Conservation (phyloP, 2,797 vertebrate genomes). For the Oophaga sylvatica region DNA sequence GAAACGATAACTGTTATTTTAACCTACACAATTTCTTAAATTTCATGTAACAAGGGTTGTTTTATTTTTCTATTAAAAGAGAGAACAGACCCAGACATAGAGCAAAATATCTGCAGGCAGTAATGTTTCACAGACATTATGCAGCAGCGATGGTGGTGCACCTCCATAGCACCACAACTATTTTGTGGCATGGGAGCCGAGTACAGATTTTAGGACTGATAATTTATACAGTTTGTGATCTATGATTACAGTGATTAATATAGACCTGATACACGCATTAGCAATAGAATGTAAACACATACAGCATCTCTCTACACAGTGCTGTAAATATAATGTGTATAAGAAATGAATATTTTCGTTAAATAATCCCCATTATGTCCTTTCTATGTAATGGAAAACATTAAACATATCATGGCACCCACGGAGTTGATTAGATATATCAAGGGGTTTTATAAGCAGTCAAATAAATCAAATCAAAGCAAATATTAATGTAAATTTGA, state of each 20-base stretch:
- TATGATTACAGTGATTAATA: not conserved
- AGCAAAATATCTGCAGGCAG: slow-evolving; percentile 53
- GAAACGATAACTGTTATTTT: slow-evolving; percentile 57
- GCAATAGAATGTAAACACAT: not conserved
- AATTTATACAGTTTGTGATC: not conserved
- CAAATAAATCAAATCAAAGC: no score
- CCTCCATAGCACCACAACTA: slow-evolving; percentile 12
- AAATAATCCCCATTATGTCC: no score
- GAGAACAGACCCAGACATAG: slow-evolving; percentile 39
- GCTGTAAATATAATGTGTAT: no score
- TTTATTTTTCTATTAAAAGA: slow-evolving; percentile 56
- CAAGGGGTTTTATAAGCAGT: no score
- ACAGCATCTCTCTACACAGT: no score
- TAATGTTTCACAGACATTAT: slow-evolving; percentile 36
- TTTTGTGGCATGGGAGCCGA: not conserved
- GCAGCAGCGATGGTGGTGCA: not conserved
- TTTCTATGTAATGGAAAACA: no score
- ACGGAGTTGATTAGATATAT: no score
- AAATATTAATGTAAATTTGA: no score
- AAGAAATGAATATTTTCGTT: no score
- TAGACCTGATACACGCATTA: not conserved
- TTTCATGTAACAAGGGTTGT: slow-evolving; percentile 55
- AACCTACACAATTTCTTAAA: slow-evolving; percentile 53
- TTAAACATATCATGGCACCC: no score
- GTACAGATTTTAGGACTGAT: not conserved